Base-by-base conservation (phyloP, 2,113 vertebrate species). In the Prionailurus viverrinus region DNA sequence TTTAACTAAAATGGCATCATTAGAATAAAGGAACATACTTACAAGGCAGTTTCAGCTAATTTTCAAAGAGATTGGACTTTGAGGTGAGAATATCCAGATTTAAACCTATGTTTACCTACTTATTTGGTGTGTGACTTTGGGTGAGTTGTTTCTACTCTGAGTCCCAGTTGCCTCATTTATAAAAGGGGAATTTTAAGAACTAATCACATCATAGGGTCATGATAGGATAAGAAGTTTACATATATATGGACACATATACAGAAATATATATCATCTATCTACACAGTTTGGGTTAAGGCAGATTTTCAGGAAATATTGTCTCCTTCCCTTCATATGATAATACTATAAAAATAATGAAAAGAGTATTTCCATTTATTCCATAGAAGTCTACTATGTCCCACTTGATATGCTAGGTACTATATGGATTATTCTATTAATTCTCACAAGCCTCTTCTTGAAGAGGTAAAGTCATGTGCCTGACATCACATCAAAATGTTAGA, bases 261-360 rank as follows among this genome's bases (percentile, higher is more conserved):
- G 5, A 78, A 4, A 51, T 25, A 79, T 21, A 8, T n/a, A n/a
- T 51, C 45, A 51, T 19, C 76, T 79, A 69, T 81, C 7, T 61
- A 18, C 16, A 51, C 29, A 39, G 15, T 68, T 79, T 96, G 13
- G 13, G 23, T 94, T 92, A 69, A 92, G 48, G 16, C 1, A 79
- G 63, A 53, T 97, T 15, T 76, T 94, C 51, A 92, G 31, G 21
- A 97, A 85, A 81, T 85, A n/a, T 15, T 63, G 7, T 95, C 14
- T 53, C 79, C 33, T 89, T 95, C 25, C 51, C 21, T 79, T 61
- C 31, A 78, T 61, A 51, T 63, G 51, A 5, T 45, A 91, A 82
- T 82, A 94, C 4, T 61, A 63, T 9, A 95, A 36, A 83, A 90
- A 87, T 36, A 87, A 89, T 45, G 63, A 79, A 7, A 27, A 91